A percentile compares a stretch with the other conserved stretches of the same genome.
Conservation (phyloP, 2,797 vertebrate genomes). For the Anolis apletophallus region DNA sequence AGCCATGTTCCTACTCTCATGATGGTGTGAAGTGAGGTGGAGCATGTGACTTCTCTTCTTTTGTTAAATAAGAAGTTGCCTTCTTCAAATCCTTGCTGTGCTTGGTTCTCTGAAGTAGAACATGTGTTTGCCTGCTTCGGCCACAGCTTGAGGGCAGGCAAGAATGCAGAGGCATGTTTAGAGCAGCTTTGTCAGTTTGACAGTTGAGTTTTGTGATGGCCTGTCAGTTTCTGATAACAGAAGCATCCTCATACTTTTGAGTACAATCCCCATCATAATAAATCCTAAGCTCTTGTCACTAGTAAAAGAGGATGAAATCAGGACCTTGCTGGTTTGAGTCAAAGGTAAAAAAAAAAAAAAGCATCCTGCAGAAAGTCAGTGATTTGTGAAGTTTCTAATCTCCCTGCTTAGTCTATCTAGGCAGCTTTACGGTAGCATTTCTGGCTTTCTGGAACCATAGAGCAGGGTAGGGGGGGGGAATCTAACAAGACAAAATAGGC, state of each 20-base stretch:
- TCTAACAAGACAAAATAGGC: not conserved
- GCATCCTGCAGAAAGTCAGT: conserved; percentile 23
- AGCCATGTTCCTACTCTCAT: not conserved
- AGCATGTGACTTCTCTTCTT: accelerated
- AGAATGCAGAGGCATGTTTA: conserved; percentile 27
- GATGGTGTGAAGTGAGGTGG: not conserved
- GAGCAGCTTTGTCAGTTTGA: conserved; percentile 54
- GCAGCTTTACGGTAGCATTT: accelerated
- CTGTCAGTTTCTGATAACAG: conserved; percentile 59
- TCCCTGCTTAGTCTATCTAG: not conserved
- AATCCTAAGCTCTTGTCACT: conserved; percentile 48
- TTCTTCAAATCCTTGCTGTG: not conserved
- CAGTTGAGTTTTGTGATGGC: conserved; percentile 54
- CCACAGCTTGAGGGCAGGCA: conserved; percentile 22
- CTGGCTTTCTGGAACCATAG: not conserved
- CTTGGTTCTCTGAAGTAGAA: not conserved
- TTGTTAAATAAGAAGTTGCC: accelerated
- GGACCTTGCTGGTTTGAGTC: conserved; percentile 40
- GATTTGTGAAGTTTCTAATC: conserved; percentile 50
- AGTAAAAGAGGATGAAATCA: conserved; percentile 45
- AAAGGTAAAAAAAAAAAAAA: not conserved
- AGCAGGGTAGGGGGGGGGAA: not conserved
- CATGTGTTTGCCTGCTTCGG: not conserved
- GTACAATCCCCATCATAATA: conserved; percentile 54
- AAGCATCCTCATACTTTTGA: conserved; percentile 38